phyloP scores from a whole-genome alignment of 2,797 vertebrate genomes.

The Anableps anableps region DNA sequence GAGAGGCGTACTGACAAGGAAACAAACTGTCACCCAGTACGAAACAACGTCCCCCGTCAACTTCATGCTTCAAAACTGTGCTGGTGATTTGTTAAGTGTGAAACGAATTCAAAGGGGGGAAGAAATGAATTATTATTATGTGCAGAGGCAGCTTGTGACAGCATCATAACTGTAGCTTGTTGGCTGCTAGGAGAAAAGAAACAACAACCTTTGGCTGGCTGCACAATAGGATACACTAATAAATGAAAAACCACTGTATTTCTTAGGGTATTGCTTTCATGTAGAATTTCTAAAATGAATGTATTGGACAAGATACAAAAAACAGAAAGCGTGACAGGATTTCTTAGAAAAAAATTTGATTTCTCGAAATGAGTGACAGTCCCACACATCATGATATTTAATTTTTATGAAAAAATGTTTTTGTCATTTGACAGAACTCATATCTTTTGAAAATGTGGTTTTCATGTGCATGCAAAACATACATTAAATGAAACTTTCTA shows the following conservation, averaged over 20 bases:
- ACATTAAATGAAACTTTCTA: not conserved
- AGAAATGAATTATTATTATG: constrained; percentile 32
- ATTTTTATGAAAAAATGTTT: not conserved
- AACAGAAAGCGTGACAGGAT: not conserved
- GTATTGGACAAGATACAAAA: not conserved
- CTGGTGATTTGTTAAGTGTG: constrained; percentile 43
- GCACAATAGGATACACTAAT: not conserved
- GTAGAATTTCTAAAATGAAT: not conserved
- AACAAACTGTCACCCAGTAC: constrained; percentile 43
- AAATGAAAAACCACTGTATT: not conserved
- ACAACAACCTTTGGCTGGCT: constrained; percentile 12
- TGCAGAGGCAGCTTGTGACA: constrained; percentile 45
- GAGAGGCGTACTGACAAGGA: constrained; percentile 27
- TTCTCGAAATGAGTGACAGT: not conserved
- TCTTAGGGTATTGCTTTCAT: not conserved
- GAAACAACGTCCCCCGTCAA: constrained; percentile 31
- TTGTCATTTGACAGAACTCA: not conserved
- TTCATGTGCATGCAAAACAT: not conserved
- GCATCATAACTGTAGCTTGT: constrained; percentile 54
- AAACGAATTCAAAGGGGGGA: constrained; percentile 24
- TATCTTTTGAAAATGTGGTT: not conserved
- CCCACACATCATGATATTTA: not conserved
- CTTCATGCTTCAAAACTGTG: constrained; percentile 38
- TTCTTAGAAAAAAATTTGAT: not conserved
- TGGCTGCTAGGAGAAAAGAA: constrained; percentile 35